These are phyloP conservation scores for Charadrius vociferus DNA, from an alignment of 2,113 vertebrate genomes.

Conservation along the genomic window DNA sequence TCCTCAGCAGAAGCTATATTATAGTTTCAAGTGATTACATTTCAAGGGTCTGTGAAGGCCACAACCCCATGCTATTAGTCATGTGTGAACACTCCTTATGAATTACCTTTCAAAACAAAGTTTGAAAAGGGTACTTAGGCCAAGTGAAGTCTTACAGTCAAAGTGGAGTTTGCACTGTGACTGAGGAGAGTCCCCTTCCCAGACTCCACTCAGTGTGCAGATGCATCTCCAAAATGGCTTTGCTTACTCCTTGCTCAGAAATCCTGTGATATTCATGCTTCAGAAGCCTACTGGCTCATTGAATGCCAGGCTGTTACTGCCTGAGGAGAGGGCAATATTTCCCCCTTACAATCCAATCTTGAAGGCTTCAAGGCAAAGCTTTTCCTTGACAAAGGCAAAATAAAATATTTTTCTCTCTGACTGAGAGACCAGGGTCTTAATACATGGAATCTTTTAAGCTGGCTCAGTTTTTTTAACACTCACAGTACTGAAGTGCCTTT, in stretches of 20 bases:
- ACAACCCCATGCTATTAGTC: not conserved
- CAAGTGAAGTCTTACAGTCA: not conserved
- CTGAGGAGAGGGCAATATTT: not conserved
- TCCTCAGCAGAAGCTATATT: not conserved
- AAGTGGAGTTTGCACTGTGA: not conserved
- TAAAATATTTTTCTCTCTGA: slow-evolving; percentile 26
- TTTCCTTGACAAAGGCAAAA: slow-evolving; percentile 15
- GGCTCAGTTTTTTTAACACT: not conserved
- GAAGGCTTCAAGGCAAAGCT: not conserved
- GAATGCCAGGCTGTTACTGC: not conserved
- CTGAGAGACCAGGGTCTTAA: not conserved
- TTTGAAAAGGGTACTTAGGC: not conserved
- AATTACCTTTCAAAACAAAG: not conserved
- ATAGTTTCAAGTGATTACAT: not conserved
- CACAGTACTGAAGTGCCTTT: not conserved
- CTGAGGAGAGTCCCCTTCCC: not conserved
- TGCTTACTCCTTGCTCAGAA: not conserved
- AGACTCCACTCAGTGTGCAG: not conserved
- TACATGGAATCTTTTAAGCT: slow-evolving; percentile 21
- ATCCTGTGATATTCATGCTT: not conserved
- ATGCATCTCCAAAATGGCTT: not conserved
- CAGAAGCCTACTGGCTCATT: not conserved
- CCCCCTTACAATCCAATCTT: not conserved
- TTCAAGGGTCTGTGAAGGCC: not conserved
- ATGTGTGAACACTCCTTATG: not conserved